phyloP scores from a whole-genome alignment of 2,113 vertebrate genomes.

The Acrocephalus kingi region DNA sequence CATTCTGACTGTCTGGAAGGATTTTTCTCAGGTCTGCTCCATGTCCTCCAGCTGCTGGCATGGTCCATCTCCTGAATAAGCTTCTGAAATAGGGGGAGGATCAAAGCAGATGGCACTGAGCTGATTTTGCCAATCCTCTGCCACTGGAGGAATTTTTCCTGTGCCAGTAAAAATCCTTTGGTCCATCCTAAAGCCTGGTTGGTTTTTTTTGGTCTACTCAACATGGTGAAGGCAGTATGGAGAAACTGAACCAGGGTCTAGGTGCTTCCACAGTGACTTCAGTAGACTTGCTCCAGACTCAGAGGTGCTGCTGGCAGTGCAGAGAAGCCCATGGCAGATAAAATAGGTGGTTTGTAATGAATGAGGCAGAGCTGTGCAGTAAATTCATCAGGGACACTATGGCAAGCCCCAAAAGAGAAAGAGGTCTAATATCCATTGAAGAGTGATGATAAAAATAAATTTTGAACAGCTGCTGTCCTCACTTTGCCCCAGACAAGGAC shows the following conservation, averaged over 20 bases:
- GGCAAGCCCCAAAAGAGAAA: not conserved
- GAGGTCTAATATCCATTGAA: constrained; percentile 17
- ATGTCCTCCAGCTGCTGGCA: not conserved
- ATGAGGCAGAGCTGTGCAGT: not conserved
- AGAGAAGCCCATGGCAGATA: not conserved
- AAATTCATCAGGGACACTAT: not conserved
- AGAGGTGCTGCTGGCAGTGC: not conserved
- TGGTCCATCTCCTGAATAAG: not conserved
- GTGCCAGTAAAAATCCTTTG: not conserved
- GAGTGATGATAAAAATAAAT: constrained; percentile 52
- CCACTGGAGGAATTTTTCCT: not conserved
- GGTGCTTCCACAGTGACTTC: not conserved
- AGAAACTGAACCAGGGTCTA: not conserved
- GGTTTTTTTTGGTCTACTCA: not conserved
- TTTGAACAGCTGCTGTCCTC: constrained; percentile 43
- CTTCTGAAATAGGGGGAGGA: not conserved
- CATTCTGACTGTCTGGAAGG: not conserved
- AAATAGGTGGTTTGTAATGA: not conserved
- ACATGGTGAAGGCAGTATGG: not conserved
- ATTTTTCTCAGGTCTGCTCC: not conserved
- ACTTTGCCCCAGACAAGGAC: constrained; percentile 28
- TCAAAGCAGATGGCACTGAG: not conserved
- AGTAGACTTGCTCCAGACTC: not conserved
- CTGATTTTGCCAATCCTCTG: not conserved
- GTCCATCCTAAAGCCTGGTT: not conserved